A percentile compares a stretch with the other conserved stretches of the same genome.
phyloP scores from a whole-genome alignment of 2,113 vertebrate genomes.

The Zeus faber region DNA sequence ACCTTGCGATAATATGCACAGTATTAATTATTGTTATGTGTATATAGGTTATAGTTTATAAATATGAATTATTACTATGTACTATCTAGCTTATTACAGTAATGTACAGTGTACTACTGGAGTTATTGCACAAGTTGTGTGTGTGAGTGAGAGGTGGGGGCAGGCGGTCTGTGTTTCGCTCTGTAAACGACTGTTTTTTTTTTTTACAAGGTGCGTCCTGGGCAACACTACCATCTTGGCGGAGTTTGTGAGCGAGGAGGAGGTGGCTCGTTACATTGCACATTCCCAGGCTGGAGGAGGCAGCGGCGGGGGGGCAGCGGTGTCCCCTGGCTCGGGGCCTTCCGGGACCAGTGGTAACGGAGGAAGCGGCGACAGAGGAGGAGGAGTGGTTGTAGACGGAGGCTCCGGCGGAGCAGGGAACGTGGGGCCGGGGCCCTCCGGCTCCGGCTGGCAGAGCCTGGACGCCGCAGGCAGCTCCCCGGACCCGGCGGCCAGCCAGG shows the following conservation, averaged over 20 bases:
- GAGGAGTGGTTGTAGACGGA: constrained; percentile 40
- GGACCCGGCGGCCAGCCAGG: constrained; percentile 80
- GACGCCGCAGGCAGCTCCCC: constrained; percentile 91
- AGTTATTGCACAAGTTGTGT: too few species aligned
- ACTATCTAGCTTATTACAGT: too few species aligned
- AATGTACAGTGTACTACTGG: too few species aligned
- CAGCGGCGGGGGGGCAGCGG: constrained; percentile 40
- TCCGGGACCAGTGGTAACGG: constrained; percentile 66
- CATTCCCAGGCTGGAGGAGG: constrained; percentile 82
- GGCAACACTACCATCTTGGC: constrained; percentile 99
- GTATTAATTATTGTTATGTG: too few species aligned
- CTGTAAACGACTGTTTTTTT: neutral
- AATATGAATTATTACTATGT: too few species aligned
- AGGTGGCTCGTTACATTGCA: constrained; percentile 97
- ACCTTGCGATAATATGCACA: too few species aligned
- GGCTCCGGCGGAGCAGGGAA: constrained; percentile 45
- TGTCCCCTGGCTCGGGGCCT: constrained; percentile 68
- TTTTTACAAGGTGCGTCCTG: constrained; percentile 89
- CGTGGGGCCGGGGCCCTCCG: constrained; percentile 47
- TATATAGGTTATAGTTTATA: too few species aligned
- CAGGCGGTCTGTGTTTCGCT: neutral
- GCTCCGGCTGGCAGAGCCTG: constrained; percentile 90
- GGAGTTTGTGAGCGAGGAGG: constrained; percentile 98
- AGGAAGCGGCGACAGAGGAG: constrained; percentile 70
- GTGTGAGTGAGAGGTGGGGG: too few species aligned